A percentile compares a stretch with the other conserved stretches of the same genome.
phyloP scores from a whole-genome alignment of 1,140 invertebrate genomes.

The Agrypnia vestita region DNA sequence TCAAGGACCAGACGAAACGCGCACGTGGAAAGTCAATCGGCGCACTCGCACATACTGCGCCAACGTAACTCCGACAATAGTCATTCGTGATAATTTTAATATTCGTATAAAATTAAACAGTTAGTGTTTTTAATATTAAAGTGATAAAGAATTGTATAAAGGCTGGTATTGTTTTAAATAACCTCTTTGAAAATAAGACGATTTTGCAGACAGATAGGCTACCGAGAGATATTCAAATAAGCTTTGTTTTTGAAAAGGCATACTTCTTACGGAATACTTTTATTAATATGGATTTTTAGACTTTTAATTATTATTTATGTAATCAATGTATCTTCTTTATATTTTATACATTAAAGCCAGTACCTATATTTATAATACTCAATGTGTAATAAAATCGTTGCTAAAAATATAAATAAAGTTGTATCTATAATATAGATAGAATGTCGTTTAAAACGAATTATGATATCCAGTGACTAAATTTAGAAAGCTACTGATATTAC shows the following conservation, averaged over 20 bases:
- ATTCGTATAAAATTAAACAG: constrained; percentile 4
- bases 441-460: constrained; percentile 56
- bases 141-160: constrained; percentile 43
- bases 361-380: constrained; percentile 58
- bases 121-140: constrained; percentile 26
- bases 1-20: constrained; percentile 80
- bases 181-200: not conserved
- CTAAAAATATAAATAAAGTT: constrained; percentile 18
- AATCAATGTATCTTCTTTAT: constrained; percentile 12
- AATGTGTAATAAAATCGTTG: constrained; percentile 20
- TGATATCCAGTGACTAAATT: constrained; percentile 48
- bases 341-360: constrained; percentile 49
- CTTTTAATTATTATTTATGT: constrained; percentile 5
- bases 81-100: constrained; percentile 55
- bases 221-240: too few relatives aligned
- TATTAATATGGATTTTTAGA: too few relatives aligned
- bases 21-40: constrained; percentile 76
- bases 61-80: constrained; percentile 52
- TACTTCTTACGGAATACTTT: too few relatives aligned
- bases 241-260: too few relatives aligned
- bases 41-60: constrained; percentile 67
- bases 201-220: too few relatives aligned
- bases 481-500: constrained; percentile 15
- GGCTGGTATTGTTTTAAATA: constrained; percentile 31
- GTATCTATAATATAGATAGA: constrained; percentile 21